Percentiles rank a stretch among this genome's conserved stretches.
phyloP scores from a whole-genome alignment of 1,140 invertebrate species.

The Apis mellifera region DNA sequence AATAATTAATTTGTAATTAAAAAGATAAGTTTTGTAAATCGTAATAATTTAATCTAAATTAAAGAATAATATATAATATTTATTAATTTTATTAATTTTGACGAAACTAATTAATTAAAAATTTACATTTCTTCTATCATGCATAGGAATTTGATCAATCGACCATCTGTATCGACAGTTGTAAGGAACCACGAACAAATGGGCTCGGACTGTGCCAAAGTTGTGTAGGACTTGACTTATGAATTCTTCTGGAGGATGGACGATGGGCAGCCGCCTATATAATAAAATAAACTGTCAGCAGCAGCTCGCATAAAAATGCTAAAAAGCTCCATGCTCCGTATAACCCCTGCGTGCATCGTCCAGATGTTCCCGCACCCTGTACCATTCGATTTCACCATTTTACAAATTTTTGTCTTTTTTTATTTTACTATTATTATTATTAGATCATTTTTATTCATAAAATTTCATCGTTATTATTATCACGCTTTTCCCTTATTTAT shows the following conservation, averaged over 20 bases:
- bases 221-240: slow-evolving; percentile 69
- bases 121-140: background rate
- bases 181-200: slow-evolving; percentile 40
- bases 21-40: too few relatives aligned
- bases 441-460: too few relatives aligned
- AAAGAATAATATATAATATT: too few relatives aligned
- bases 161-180: slow-evolving; percentile 6
- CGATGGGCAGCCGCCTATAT: slow-evolving; percentile 75
- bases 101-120: background rate
- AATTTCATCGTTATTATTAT: too few relatives aligned
- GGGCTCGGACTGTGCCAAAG: slow-evolving; percentile 12
- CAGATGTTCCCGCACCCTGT: slow-evolving; percentile 50
- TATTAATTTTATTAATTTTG: too few relatives aligned
- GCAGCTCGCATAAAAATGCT: slow-evolving; percentile 81
- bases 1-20: too few relatives aligned
- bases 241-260: slow-evolving; percentile 68
- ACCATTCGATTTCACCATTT: background rate
- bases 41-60: too few relatives aligned
- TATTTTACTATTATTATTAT: too few relatives aligned
- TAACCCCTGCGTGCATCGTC: slow-evolving; percentile 47
- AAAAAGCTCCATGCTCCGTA: slow-evolving; percentile 68
- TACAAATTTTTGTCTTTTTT: background rate
- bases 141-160: background rate
- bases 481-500: too few relatives aligned
- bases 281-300: slow-evolving; percentile 81